Evolutionary conservation across 2,888 invertebrate species (phyloP), one percentile per base, ranked within the genome.

Genomic region (Troides oblongomaculatus): DNA sequence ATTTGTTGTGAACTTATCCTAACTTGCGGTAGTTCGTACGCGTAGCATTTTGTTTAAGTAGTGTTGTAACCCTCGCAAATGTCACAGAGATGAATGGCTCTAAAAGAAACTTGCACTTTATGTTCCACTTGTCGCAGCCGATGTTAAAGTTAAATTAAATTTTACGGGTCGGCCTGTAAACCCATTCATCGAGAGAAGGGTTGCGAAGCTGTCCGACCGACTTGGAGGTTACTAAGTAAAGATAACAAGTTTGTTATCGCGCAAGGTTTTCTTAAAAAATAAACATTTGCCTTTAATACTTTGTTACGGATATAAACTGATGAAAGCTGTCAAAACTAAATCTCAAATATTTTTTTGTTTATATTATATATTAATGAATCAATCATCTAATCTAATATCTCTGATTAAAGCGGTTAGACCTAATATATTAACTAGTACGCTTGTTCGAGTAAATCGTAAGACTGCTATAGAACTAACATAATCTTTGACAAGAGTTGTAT

Each of bases 111-210:
- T 56, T 39, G 57, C 30, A 68, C 46, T 64, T 25, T 53, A 68
- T 59, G 68, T 64, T 46, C 12, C 59, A 59, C 59, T 63, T 58
- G 18, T 58, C 46, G 46, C 43, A 23, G n/a, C 21, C 30, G 43
- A 68, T 58, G 57, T 18, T 60, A 25, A 65, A 50, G 60, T 53
- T 17, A 25, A 36, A 60, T 61, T 60, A 60, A 39, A 25, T 64
- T 68, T 56, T 23, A 68, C 50, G 63, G 63, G 68, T 63, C 36
- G 46, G 63, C n/a, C 43, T 46, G 53, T 58, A 64, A 17, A 68
- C 59, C 30, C 68, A 64, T 68, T 64, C 23, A 64, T 68, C 68
- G 64, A 68, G 57, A 50, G 63, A 64, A 59, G 58, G 63, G 57
- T 64, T 10, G 43, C 18, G 23, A 30, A n/a, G 8, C 21, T n/a